phyloP scores from a whole-genome alignment of 1,140 invertebrate genomes.

The Lordiphosa mommai region DNA sequence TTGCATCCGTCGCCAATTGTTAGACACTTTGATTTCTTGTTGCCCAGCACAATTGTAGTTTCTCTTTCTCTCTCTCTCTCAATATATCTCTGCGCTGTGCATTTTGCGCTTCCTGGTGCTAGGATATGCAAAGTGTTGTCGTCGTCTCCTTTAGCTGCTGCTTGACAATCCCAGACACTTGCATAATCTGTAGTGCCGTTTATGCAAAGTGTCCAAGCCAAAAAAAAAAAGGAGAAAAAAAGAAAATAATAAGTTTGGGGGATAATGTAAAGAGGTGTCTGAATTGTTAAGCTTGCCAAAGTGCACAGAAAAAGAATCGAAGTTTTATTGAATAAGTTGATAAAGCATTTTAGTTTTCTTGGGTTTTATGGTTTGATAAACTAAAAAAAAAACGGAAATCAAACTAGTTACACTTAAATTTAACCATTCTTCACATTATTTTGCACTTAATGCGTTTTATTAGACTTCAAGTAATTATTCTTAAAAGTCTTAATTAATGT shows the following conservation, averaged over 20 bases:
- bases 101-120: conserved; percentile 24
- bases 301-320: conserved; percentile 45
- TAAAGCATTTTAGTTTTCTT: conserved; percentile 20
- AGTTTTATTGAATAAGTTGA: conserved; percentile 66
- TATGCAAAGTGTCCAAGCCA: conserved; percentile 59
- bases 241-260: conserved; percentile 24
- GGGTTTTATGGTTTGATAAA: conserved; percentile 13
- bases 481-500: too few relatives aligned
- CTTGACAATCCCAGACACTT: conserved; percentile 68
- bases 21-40: conserved; percentile 66
- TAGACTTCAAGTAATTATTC: too few relatives aligned
- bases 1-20: conserved; percentile 65
- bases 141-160: conserved; percentile 28
- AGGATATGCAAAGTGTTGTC: conserved; percentile 69
- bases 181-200: conserved; percentile 73
- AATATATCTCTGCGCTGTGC: conserved; percentile 34
- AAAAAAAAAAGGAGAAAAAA: conserved; percentile 3
- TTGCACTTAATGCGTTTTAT: too few relatives aligned
- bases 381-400: too few relatives aligned
- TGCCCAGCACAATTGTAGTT: conserved; percentile 52
- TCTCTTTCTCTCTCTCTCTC: conserved; percentile 29
- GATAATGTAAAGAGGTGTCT: conserved; percentile 51
- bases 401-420: too few relatives aligned
- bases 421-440: too few relatives aligned
- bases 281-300: conserved; percentile 40